These are phyloP conservation scores for Gymnoscopelus microlampas DNA, from an alignment of 2,797 vertebrate species.

Conservation along the genomic window DNA sequence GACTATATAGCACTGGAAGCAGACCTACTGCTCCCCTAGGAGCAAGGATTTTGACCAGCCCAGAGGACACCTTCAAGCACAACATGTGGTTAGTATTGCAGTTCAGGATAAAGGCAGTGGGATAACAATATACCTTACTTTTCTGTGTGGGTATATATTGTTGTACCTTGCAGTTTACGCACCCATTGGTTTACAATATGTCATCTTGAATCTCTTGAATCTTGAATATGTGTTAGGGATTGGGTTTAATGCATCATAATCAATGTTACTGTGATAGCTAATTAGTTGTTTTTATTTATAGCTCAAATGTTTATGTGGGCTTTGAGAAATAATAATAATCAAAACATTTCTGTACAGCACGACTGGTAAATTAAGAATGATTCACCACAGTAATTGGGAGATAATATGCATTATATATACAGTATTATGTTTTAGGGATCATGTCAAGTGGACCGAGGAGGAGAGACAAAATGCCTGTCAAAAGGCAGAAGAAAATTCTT, in stretches of 20 bases:
- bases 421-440: slow-evolving; percentile 83
- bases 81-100: slow-evolving; percentile 79
- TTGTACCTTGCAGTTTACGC: too few relatives aligned
- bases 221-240: too few relatives aligned
- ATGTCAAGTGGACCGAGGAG: slow-evolving; percentile 91
- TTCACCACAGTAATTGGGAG: too few relatives aligned
- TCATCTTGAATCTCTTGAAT: too few relatives aligned
- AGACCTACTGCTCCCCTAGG: slow-evolving; percentile 88
- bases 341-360: too few relatives aligned
- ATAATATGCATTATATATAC: slow-evolving; percentile 2
- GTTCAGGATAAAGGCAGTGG: background rate
- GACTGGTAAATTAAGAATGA: too few relatives aligned
- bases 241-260: too few relatives aligned
- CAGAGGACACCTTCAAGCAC: slow-evolving; percentile 79
- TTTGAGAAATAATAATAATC: too few relatives aligned
- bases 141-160: background rate
- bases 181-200: too few relatives aligned
- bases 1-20: slow-evolving; percentile 70
- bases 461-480: slow-evolving; percentile 82
- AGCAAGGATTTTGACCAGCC: slow-evolving; percentile 87
- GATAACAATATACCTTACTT: background rate
- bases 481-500: slow-evolving; percentile 87
- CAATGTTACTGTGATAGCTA: too few relatives aligned
- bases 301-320: too few relatives aligned
- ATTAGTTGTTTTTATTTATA: too few relatives aligned